These are phyloP conservation scores for Somateria mollissima DNA, from an alignment of 2,797 vertebrate genomes.

Conservation along the genomic window DNA sequence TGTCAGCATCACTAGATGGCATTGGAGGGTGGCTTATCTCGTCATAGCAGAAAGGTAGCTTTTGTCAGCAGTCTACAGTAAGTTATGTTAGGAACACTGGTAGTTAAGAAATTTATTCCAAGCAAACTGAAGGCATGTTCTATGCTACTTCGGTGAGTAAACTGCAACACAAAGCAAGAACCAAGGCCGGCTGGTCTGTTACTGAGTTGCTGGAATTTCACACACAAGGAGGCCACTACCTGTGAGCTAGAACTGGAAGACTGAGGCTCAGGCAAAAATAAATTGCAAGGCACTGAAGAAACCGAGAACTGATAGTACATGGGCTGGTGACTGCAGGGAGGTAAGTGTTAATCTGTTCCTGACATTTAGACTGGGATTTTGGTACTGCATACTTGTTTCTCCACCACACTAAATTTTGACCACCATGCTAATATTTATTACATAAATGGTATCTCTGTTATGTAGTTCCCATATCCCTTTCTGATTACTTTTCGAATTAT, in stretches of 20 bases:
- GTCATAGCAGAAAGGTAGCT: background rate
- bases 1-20: conserved; percentile 58
- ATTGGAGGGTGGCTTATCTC: conserved; percentile 51
- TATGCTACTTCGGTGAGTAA: background rate
- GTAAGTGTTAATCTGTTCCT: conserved; percentile 9
- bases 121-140: background rate
- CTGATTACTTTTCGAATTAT: conserved; percentile 11
- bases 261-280: background rate
- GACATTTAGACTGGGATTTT: background rate
- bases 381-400: background rate
- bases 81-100: background rate
- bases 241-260: background rate
- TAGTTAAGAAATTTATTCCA: background rate
- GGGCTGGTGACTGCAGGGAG: background rate
- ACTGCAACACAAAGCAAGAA: background rate
- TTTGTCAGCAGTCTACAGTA: background rate
- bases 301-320: background rate
- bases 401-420: background rate
- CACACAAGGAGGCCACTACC: background rate
- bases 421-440: background rate
- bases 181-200: background rate
- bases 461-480: background rate
- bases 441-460: background rate
- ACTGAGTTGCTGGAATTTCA: background rate
- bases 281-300: background rate